Evolutionary conservation across 2,113 vertebrate genomes (phyloP).

Genomic region (Seriola rivoliana): DNA sequence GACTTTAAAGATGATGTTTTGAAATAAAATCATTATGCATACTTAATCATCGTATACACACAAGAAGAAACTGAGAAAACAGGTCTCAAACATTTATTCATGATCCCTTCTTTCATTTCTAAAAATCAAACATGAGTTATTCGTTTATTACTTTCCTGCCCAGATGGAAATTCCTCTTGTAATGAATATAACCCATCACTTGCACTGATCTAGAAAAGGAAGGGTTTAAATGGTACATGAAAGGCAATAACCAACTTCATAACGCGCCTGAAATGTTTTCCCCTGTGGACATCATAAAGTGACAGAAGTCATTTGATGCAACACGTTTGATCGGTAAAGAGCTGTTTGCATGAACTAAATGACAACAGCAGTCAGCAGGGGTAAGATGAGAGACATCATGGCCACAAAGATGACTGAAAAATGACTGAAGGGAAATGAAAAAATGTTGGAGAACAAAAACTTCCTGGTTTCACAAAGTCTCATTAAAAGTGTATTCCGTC

Average conservation of each 20-base stretch:
- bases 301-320: conserved; percentile 35
- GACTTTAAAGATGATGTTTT: no score
- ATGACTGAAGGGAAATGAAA: conserved; percentile 20
- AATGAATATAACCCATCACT: conserved; percentile 12
- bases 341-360: conserved; percentile 42
- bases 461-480: conserved; percentile 17
- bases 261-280: conserved; percentile 6
- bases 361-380: conserved; percentile 27
- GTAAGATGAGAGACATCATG: background rate
- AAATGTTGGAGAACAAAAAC: conserved; percentile 1
- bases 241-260: conserved; percentile 46
- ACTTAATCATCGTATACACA: background rate
- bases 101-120: conserved; percentile 19
- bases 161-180: conserved; percentile 5
- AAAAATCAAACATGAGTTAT: conserved; percentile 34
- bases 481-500: conserved; percentile 52
- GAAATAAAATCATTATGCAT: background rate
- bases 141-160: conserved; percentile 34
- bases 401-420: conserved; percentile 1
- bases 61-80: background rate
- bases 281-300: conserved; percentile 30
- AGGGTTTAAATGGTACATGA: conserved; percentile 36
- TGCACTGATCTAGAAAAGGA: conserved; percentile 39
- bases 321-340: conserved; percentile 24
- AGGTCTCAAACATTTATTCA: conserved; percentile 25